Conservation (phyloP, 2,797 vertebrate species). For the Coracias cyanogaster region DNA sequence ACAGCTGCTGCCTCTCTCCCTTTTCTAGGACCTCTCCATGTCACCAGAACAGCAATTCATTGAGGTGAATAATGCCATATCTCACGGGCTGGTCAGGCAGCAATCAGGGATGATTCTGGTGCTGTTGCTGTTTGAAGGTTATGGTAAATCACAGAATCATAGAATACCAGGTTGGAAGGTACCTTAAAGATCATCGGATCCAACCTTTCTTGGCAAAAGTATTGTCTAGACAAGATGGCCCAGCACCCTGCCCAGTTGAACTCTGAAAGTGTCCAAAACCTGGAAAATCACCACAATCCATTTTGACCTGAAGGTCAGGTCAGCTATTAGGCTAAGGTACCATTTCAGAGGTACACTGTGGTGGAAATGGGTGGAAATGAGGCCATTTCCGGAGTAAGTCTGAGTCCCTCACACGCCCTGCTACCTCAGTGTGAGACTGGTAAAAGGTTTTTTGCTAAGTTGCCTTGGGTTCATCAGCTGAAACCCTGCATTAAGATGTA, state of each 20-base stretch:
- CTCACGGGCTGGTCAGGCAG: not conserved
- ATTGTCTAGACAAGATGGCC: not conserved
- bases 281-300: not conserved
- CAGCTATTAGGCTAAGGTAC: not conserved
- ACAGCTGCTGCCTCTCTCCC: not conserved
- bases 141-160: not conserved
- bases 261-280: not conserved
- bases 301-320: not conserved
- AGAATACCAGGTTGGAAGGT: not conserved
- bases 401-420: not conserved
- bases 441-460: not conserved
- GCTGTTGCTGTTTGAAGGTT: not conserved
- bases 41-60: fast-evolving
- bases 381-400: not conserved
- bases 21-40: not conserved
- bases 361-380: not conserved
- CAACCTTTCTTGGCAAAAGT: not conserved
- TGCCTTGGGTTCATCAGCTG: not conserved
- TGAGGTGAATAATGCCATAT: fast-evolving
- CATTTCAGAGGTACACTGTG: not conserved
- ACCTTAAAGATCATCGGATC: not conserved
- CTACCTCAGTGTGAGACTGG: not conserved
- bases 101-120: not conserved
- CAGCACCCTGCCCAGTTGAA: not conserved
- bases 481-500: not conserved